Conservation (phyloP, 2,113 vertebrate species). For the Sinocyclocheilus anophthalmus region DNA sequence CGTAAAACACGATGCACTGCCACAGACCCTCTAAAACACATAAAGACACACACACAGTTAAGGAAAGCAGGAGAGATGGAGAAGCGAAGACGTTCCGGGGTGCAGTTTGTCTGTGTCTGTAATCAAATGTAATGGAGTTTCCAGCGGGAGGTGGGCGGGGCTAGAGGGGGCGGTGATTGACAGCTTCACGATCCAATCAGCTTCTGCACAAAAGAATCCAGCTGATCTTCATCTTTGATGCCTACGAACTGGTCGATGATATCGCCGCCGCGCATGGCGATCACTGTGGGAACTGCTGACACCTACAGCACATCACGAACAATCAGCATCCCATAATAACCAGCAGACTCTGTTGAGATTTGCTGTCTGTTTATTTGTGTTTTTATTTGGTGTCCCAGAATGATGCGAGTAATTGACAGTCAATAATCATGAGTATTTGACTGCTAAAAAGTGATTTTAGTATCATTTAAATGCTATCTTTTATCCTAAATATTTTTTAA, state of each 20-base stretch:
- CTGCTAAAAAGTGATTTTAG: not conserved
- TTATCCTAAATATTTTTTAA: too few relatives aligned
- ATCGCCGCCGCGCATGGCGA: slow-evolving; percentile 89
- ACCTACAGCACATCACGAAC: slow-evolving; percentile 75
- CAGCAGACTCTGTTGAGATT: not conserved
- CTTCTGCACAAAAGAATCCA: slow-evolving; percentile 95
- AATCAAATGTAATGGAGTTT: not conserved
- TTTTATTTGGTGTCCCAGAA: too few relatives aligned
- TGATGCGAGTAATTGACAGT: not conserved
- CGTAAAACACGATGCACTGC: not conserved
- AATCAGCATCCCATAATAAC: not conserved
- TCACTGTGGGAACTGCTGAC: slow-evolving; percentile 92
- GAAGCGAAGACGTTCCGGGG: not conserved
- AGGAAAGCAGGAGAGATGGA: not conserved
- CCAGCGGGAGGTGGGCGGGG: slow-evolving; percentile 38
- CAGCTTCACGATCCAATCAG: slow-evolving; percentile 83
- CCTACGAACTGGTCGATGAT: slow-evolving; percentile 93
- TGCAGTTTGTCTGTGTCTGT: not conserved
- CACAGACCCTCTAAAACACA: slow-evolving; percentile 23
- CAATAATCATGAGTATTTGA: not conserved
- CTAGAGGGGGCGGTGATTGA: slow-evolving; percentile 53
- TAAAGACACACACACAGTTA: not conserved
- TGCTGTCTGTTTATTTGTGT: too few relatives aligned
- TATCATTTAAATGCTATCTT: too few relatives aligned
- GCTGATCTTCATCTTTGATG: slow-evolving; percentile 92